phyloP scores from a whole-genome alignment of 2,113 vertebrate species.

The Penelope pileata region DNA sequence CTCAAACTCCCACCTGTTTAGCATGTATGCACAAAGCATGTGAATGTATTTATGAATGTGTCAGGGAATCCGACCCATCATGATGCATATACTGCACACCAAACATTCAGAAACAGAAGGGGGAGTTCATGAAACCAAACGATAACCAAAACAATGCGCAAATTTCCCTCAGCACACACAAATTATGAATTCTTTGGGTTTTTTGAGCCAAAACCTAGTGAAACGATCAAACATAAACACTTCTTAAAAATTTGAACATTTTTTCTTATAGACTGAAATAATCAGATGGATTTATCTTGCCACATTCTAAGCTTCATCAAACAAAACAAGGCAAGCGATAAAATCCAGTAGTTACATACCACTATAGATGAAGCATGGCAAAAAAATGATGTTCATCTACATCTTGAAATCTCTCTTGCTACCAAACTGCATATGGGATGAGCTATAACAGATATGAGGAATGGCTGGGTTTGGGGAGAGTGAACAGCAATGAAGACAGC shows the following conservation, averaged over 20 bases:
- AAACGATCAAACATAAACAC: background rate
- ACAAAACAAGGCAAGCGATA: background rate
- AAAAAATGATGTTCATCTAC: background rate
- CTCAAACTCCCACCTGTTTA: background rate
- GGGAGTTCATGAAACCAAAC: background rate
- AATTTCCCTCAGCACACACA: background rate
- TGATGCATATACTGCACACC: background rate
- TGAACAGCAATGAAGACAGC: background rate
- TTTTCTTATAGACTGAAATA: background rate
- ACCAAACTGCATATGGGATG: background rate
- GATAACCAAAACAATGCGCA: background rate
- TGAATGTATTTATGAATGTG: background rate
- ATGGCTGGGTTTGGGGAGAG: background rate
- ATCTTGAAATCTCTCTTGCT: background rate
- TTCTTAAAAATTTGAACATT: background rate
- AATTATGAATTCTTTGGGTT: background rate
- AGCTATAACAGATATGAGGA: background rate
- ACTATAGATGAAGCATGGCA: background rate
- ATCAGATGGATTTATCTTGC: background rate
- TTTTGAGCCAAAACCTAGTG: background rate
- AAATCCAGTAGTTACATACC: background rate
- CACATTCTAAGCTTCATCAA: background rate
- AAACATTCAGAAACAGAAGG: background rate
- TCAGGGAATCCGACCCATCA: background rate
- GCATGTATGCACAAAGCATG: rapidly evolving